Evolutionary conservation across 2,797 vertebrate genomes (phyloP).

Genomic region (Brotula barbata): DNA sequence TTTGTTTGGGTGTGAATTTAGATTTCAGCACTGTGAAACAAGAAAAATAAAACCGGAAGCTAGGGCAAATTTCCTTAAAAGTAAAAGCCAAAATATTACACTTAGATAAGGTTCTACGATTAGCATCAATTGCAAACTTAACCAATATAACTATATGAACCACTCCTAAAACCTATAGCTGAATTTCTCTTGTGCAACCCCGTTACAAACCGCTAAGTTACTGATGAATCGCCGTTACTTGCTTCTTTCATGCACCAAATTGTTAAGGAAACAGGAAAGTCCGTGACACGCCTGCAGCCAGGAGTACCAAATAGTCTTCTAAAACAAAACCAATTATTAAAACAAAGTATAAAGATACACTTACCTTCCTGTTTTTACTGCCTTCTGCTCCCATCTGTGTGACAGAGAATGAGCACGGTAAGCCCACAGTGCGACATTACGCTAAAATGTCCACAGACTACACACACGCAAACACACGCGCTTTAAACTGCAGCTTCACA

Average conservation of each 20-base stretch:
- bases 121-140: neutral
- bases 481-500: neutral
- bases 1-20: too few species aligned
- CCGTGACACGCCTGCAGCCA: constrained; percentile 49
- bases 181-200: neutral
- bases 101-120: neutral
- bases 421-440: constrained; percentile 30
- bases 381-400: constrained; percentile 76
- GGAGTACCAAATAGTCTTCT: neutral
- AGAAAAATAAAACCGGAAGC: constrained; percentile 23
- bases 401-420: constrained; percentile 38
- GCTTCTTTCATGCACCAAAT: neutral
- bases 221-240: too few species aligned
- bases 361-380: constrained; percentile 77
- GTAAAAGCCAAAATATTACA: constrained; percentile 13
- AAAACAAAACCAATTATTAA: neutral
- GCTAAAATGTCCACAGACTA: neutral
- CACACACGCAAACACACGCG: neutral
- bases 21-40: too few species aligned
- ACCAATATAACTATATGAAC: neutral
- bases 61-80: constrained; percentile 19
- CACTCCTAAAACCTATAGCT: neutral
- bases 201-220: too few species aligned
- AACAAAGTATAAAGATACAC: neutral
- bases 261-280: constrained; percentile 53